A percentile compares a stretch with the other conserved stretches of the same genome.
Evolutionary conservation across 2,888 invertebrate species (phyloP).

Genomic region (Furcula furcula): DNA sequence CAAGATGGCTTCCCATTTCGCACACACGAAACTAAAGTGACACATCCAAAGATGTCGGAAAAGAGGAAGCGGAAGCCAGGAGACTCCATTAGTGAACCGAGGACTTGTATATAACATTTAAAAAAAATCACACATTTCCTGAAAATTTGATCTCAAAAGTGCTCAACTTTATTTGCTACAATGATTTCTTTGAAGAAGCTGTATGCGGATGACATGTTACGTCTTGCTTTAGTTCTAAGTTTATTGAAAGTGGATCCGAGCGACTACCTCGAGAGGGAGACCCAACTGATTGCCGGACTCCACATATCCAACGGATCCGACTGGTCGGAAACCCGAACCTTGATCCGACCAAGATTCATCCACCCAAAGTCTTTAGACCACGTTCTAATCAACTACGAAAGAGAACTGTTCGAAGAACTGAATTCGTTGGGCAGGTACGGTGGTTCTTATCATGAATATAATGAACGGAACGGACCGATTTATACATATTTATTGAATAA

Average conservation of each 20-base stretch:
- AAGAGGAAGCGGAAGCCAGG: constrained; percentile 67
- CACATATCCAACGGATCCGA: constrained; percentile 85
- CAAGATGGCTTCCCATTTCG: constrained; percentile 8
- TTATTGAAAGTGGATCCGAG: constrained; percentile 89
- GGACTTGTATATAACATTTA: constrained; percentile 23
- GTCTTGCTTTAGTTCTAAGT: constrained; percentile 90
- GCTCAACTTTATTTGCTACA: constrained; percentile 31
- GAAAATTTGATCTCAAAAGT: constrained; percentile 32
- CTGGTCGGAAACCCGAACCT: constrained; percentile 82
- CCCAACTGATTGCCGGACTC: constrained; percentile 79
- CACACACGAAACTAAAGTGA: constrained; percentile 43
- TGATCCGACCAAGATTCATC: constrained; percentile 83
- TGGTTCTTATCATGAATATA: constrained; percentile 51
- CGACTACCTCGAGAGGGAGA: constrained; percentile 83
- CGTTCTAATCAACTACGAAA: constrained; percentile 86
- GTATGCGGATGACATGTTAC: constrained; percentile 90
- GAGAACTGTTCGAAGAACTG: constrained; percentile 87
- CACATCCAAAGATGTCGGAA: constrained; percentile 63
- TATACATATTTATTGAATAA: constrained; percentile 78
- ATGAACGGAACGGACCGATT: constrained; percentile 67
- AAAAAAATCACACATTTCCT: constrained; percentile 5
- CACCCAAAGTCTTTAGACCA: constrained; percentile 89
- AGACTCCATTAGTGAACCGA: constrained; percentile 21
- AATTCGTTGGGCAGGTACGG: constrained; percentile 84
- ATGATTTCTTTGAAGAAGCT: constrained; percentile 93